phyloP scores from a whole-genome alignment of 2,113 vertebrate genomes.

The Tursiops truncatus region DNA sequence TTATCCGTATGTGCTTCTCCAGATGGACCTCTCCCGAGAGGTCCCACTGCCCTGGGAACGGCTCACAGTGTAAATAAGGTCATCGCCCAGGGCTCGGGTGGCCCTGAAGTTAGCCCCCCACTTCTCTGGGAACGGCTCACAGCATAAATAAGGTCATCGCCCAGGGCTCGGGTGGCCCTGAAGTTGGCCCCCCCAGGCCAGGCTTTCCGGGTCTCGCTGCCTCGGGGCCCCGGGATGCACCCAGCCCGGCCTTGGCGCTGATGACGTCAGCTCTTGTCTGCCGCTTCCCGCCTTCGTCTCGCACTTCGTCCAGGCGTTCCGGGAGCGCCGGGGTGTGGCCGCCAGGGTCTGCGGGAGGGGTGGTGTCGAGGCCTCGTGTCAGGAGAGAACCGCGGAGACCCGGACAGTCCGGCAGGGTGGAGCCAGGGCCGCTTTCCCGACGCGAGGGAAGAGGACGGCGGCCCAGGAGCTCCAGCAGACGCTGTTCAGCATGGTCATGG shows the following conservation, averaged over 20 bases:
- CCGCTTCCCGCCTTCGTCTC: neutral
- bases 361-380: rapidly evolving
- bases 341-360: neutral
- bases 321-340: no score
- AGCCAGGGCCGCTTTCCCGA: neutral
- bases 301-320: no score
- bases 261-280: neutral
- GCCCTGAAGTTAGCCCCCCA: neutral
- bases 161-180: neutral
- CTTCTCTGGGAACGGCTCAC: slow-evolving; percentile 54
- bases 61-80: slow-evolving; percentile 27
- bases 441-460: neutral
- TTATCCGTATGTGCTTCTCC: slow-evolving; percentile 34
- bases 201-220: neutral
- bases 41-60: slow-evolving; percentile 43
- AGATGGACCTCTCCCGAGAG: slow-evolving; percentile 53
- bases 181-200: neutral
- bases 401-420: neutral
- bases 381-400: neutral
- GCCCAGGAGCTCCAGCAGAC: neutral
- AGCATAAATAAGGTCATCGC: neutral
- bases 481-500: neutral
- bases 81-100: neutral
- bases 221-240: rapidly evolving
- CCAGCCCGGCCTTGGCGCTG: rapidly evolving